Evolutionary conservation across 2,888 invertebrate genomes (phyloP), one percentile per base, ranked within the genome.

Genomic region (Escarpia spicata): DNA sequence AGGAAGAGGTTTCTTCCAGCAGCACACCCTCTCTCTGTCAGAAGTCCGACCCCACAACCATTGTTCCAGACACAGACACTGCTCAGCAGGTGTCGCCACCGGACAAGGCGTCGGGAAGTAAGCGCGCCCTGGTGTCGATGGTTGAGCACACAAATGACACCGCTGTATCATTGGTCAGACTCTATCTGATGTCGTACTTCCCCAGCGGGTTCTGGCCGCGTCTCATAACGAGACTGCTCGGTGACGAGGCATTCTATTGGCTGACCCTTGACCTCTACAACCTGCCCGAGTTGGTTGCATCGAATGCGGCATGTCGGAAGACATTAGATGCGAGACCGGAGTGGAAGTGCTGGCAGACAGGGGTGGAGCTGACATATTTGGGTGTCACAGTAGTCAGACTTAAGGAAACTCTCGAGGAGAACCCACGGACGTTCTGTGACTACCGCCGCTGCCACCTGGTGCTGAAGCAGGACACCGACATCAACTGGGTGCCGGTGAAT

Each of bases 131-230:
- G 26, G 75, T 75, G 75, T 75, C 75, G 26, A 4, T 6, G 19
- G 19, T 75, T 26, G 75, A 75, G 75, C 75, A 75, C 75, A 75
- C 75, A n/a, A 75, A 75, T 90, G 94, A 94, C 92, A 94, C 94
- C 8, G 94, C 94, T 2, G 92, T 94, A 37, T 92, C 94, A 19
- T 75, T 95, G 52, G 94, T 96, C 52, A 95, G 97, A 12, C 95
- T 97, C 52, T 97, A 97, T 94, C 95, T 96, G 15, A 98, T 99
- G 97, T 98, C 99, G 0, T 99, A 99, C 97, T 98, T 99, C 96
- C 99, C 99, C 0, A 98, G 98, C 94, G 99, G 99, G 0, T 99
- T 99, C 97, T 99, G 99, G 99, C 98, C 99, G 0, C 97, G 99
- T 1, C 97, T 99, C 43, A 98, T 98, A 94, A 98, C 99, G 0